Conservation (phyloP, 2,888 invertebrate species). For the Lordiphosa fenestrarum region DNA sequence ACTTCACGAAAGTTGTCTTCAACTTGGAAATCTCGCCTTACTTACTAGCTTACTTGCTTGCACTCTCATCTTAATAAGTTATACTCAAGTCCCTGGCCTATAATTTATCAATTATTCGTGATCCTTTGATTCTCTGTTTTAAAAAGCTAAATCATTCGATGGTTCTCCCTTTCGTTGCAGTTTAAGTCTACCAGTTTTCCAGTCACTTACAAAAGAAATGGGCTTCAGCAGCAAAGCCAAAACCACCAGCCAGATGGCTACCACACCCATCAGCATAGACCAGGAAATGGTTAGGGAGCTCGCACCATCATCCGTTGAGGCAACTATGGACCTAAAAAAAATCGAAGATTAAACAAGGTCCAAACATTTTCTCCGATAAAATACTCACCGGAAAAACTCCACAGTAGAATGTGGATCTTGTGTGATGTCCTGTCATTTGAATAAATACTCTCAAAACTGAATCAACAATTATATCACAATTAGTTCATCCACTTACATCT, state of each 20-base stretch:
- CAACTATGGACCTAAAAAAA: conserved; percentile 58
- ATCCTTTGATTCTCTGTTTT: too few relatives aligned
- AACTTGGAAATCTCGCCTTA: too few relatives aligned
- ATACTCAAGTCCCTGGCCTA: too few relatives aligned
- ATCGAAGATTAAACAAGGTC: too few relatives aligned
- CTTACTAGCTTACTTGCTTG: too few relatives aligned
- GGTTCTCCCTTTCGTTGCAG: too few relatives aligned
- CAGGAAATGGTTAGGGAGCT: conserved; percentile 62
- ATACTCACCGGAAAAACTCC: conserved; percentile 76
- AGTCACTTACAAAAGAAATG: conserved; percentile 66
- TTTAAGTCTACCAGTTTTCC: background rate
- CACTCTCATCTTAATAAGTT: too few relatives aligned
- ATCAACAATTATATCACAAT: too few relatives aligned
- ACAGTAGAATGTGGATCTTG: conserved; percentile 73
- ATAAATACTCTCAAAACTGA: background rate
- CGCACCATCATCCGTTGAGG: conserved; percentile 54
- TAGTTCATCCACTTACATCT: conserved; percentile 39
- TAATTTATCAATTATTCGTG: too few relatives aligned
- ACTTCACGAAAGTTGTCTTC: too few relatives aligned
- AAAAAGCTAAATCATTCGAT: too few relatives aligned
- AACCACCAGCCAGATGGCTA: conserved; percentile 68
- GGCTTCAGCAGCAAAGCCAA: conserved; percentile 61
- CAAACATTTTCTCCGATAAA: background rate
- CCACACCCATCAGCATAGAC: conserved; percentile 60
- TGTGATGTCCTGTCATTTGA: conserved; percentile 38